phyloP scores from a whole-genome alignment of 2,113 vertebrate genomes.

The Ptilonorhynchus violaceus region DNA sequence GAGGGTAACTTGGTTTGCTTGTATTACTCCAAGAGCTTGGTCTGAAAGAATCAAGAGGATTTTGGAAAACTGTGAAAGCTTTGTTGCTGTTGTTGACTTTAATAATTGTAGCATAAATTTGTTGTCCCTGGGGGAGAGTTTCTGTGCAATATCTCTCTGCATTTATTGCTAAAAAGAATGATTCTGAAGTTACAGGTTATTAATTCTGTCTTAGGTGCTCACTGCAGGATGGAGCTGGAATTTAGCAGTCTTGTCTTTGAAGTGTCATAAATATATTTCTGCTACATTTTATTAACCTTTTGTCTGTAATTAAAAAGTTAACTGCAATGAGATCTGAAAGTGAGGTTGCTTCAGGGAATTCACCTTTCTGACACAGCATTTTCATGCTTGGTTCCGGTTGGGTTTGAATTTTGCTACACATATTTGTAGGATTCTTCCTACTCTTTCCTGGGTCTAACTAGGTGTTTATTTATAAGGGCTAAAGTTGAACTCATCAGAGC shows the following conservation, averaged over 20 bases:
- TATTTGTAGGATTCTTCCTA: neutral
- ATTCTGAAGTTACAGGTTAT: constrained; percentile 3
- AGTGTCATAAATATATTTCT: neutral
- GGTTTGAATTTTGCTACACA: neutral
- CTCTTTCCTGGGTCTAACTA: neutral
- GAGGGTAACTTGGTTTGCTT: neutral
- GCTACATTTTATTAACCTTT: neutral
- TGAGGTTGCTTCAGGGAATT: neutral
- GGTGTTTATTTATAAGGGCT: neutral
- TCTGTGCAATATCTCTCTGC: neutral
- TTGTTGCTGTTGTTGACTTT: neutral
- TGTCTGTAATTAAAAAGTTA: neutral
- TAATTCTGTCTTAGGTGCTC: neutral
- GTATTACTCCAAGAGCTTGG: neutral
- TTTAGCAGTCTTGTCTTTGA: neutral
- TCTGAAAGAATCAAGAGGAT: neutral
- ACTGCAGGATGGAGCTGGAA: neutral
- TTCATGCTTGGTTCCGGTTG: neutral
- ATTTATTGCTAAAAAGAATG: neutral
- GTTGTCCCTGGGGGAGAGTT: neutral
- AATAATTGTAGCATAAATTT: neutral
- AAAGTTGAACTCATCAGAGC: neutral
- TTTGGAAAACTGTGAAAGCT: neutral
- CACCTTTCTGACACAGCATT: neutral
- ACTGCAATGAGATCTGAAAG: neutral